Evolutionary conservation across 2,888 invertebrate genomes (phyloP), one percentile per base, ranked within the genome.

Genomic region (Andrena chrysosceles): DNA sequence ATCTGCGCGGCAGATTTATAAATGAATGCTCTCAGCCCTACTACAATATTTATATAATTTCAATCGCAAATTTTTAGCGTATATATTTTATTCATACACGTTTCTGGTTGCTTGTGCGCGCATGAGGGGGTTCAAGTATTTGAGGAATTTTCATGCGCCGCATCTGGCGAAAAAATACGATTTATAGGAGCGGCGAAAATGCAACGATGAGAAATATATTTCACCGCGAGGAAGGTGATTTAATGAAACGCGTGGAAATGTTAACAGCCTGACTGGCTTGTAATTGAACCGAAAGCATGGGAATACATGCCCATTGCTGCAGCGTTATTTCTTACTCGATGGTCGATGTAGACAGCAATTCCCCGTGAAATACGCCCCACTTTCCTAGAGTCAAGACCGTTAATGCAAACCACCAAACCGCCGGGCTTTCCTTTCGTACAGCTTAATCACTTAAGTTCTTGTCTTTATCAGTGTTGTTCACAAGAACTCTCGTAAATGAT

Each of bases 321-420:
- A 68, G 88, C 88, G 87, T 88, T 88, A 88, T 88, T 88, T 88
- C 88, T 87, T 84, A 87, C 84, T 82, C 88, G 76, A 87, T 88
- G 88, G 87, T 81, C 83, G 85, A 84, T 79, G 87, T 76, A 85
- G 88, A 88, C 88, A 87, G 85, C 85, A 89, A 87, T 88, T 88
- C 84, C 81, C 86, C 68, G 83, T 89, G 86, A 88, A 88, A 84
- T 89, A 89, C 87, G 85, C 75, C 70, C 86, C 85, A 85, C 81
- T 87, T 85, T 81, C 88, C 80, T 69, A 59, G 81, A 87, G 85
- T 87, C 87, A 87, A 81, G 87, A 82, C 84, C 89, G 89, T 89
- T 89, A 88, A 90, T 89, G 89, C 89, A 89, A 90, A 89, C 89
- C 90, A 71, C 86, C 80, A 80, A 89, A 87, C 85, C 86, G 81